Conservation (phyloP, 2,888 invertebrate genomes). For the Agrilus cyanescens region DNA sequence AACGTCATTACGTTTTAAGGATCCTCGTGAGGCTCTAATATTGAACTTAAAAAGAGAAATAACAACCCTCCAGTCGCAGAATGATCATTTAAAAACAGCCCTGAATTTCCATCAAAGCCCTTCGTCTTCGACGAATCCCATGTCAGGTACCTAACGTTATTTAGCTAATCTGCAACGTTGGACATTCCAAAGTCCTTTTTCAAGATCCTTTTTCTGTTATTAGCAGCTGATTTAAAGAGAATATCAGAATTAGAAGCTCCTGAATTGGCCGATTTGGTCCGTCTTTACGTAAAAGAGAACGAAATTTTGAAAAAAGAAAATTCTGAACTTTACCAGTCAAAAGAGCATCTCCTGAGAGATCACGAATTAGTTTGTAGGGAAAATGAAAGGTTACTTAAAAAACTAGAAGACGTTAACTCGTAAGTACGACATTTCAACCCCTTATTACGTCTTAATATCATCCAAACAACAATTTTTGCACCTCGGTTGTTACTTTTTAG, state of each 20-base stretch:
- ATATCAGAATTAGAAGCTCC: constrained; percentile 62
- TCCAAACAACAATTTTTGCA: too few species aligned
- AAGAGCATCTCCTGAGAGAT: constrained; percentile 73
- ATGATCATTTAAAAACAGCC: constrained; percentile 71
- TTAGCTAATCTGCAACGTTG: too few species aligned
- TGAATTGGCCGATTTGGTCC: constrained; percentile 72
- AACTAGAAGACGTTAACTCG: constrained; percentile 81
- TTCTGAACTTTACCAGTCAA: constrained; percentile 65
- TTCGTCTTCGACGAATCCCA: too few species aligned
- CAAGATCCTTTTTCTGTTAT: constrained; percentile 30
- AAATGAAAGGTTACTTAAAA: constrained; percentile 77
- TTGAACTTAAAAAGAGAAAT: constrained; percentile 81
- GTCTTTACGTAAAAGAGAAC: constrained; percentile 75
- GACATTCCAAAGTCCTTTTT: too few species aligned
- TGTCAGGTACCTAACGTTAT: too few species aligned
- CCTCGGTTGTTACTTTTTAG: not conserved
- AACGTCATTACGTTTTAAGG: too few species aligned
- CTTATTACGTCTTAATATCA: too few species aligned
- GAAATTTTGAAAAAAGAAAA: constrained; percentile 72
- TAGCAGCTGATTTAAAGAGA: constrained; percentile 58
- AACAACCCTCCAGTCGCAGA: constrained; percentile 72
- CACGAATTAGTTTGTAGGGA: constrained; percentile 84
- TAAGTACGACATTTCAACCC: constrained; percentile 39
- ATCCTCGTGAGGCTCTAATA: constrained; percentile 85
- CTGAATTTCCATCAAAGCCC: constrained; percentile 34